phyloP scores from a whole-genome alignment of 2,113 vertebrate species.

The Protobothrops mucrosquamatus region DNA sequence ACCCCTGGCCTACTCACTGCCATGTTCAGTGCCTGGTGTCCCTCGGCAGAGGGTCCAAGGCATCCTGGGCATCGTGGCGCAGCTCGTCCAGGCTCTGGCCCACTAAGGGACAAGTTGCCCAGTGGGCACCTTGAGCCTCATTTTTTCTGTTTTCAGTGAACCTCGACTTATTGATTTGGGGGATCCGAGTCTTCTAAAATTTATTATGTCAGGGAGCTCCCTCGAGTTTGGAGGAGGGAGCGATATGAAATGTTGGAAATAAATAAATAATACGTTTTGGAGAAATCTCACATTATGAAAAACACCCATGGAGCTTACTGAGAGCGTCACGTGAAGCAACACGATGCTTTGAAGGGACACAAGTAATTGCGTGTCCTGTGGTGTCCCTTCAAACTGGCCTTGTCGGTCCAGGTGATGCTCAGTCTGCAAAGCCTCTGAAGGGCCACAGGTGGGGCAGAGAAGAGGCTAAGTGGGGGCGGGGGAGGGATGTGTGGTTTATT shows the following conservation, averaged over 20 bases:
- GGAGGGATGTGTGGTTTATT: too few relatives aligned
- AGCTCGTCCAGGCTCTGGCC: background rate
- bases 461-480: rapidly evolving
- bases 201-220: background rate
- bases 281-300: background rate
- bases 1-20: background rate
- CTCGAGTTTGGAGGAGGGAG: background rate
- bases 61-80: rapidly evolving
- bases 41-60: background rate
- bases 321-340: too few relatives aligned
- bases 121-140: rapidly evolving
- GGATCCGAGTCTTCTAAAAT: background rate
- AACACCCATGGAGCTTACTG: background rate
- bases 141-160: background rate
- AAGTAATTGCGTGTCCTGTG: too few relatives aligned
- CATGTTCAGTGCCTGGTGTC: too few relatives aligned
- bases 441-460: background rate
- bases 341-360: too few relatives aligned
- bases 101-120: background rate
- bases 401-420: background rate
- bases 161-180: background rate
- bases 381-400: background rate
- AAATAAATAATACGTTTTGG: background rate
- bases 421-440: background rate
- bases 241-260: background rate